Evolutionary conservation across 2,797 vertebrate species (phyloP).

Genomic region (Chaunax sp.): DNA sequence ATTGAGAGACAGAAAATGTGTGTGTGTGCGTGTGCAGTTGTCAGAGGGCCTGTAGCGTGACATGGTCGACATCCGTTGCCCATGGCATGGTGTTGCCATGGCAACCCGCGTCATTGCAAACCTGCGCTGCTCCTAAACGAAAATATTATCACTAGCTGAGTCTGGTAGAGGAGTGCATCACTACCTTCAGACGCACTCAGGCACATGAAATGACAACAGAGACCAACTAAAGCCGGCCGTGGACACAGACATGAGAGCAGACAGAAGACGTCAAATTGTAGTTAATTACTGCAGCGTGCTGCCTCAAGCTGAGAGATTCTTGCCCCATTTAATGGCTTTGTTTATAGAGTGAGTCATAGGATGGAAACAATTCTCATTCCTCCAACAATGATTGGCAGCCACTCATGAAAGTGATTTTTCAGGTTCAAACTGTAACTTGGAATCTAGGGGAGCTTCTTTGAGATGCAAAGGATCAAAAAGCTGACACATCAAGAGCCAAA

Average conservation of each 20-base stretch:
- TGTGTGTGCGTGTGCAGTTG: conserved; percentile 23
- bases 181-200: conserved; percentile 43
- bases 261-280: conserved; percentile 54
- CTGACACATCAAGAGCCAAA: conserved; percentile 14
- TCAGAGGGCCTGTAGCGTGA: conserved; percentile 60
- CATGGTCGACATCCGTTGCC: conserved; percentile 67
- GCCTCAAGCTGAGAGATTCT: conserved; percentile 40
- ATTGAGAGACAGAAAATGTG: conserved; percentile 16
- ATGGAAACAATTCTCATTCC: conserved; percentile 34
- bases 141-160: conserved; percentile 79
- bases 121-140: conserved; percentile 70
- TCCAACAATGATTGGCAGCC: conserved; percentile 53
- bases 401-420: conserved; percentile 24
- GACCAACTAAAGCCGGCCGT: conserved; percentile 42
- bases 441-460: conserved; percentile 20
- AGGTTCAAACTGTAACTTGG: conserved; percentile 31
- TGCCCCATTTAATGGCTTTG: conserved; percentile 47
- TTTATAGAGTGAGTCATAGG: conserved; percentile 59
- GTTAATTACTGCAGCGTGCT: conserved; percentile 45
- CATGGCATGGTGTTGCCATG: conserved; percentile 76
- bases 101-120: conserved; percentile 79
- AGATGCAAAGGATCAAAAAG: conserved; percentile 17
- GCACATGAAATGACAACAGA: conserved; percentile 34
- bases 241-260: conserved; percentile 31
- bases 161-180: conserved; percentile 77